These are phyloP conservation scores for Agrochola macilenta DNA, from an alignment of 2,888 invertebrate species.

Conservation along the genomic window DNA sequence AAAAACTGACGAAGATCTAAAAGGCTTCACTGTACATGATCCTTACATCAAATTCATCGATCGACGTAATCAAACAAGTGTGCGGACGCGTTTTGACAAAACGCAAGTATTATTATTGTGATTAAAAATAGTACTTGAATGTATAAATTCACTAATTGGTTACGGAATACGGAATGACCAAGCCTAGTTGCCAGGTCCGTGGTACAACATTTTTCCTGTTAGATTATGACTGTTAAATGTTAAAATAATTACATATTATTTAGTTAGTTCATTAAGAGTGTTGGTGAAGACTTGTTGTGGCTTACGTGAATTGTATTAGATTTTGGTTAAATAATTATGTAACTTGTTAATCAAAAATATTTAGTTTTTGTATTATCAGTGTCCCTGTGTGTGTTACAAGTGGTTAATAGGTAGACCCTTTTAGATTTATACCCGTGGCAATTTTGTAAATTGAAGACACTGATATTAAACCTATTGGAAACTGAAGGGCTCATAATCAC, in stretches of 20 bases:
- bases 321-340: not conserved
- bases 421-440: not conserved
- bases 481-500: not conserved
- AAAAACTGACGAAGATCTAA: not conserved
- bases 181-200: slow-evolving; percentile 2
- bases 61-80: not conserved
- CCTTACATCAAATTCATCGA: not conserved
- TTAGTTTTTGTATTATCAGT: not conserved
- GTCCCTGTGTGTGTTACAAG: not conserved
- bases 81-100: not conserved
- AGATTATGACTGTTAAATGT: slow-evolving; percentile 46
- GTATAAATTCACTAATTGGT: slow-evolving; percentile 25
- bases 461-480: not conserved
- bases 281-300: not conserved
- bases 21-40: not conserved
- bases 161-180: slow-evolving; percentile 2
- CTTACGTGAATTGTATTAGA: not conserved
- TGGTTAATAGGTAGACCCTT: not conserved
- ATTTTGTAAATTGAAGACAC: too few relatives aligned
- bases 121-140: slow-evolving; percentile 10
- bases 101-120: not conserved
- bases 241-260: slow-evolving; percentile 29
- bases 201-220: slow-evolving; percentile 45
- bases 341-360: not conserved
- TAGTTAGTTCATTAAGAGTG: slow-evolving; percentile 32